Conservation (phyloP, 2,888 invertebrate genomes). For the Drosophila histrio region DNA sequence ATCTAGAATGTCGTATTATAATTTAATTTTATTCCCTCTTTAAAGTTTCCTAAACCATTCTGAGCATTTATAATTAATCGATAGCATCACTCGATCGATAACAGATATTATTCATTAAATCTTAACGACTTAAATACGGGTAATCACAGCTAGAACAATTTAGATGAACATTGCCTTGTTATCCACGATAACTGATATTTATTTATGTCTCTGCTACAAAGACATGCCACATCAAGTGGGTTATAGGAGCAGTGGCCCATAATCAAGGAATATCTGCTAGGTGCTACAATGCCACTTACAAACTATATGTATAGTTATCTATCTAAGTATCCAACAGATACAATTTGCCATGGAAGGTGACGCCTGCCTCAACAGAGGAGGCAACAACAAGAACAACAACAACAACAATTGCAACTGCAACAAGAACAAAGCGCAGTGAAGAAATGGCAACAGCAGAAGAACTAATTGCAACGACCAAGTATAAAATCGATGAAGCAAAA, state of each 20-base stretch:
- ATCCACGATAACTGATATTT: slow-evolving; percentile 25
- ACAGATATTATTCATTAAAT: background rate
- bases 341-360: slow-evolving; percentile 34
- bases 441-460: slow-evolving; percentile 42
- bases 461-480: slow-evolving; percentile 80
- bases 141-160: slow-evolving; percentile 3
- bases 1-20: no score
- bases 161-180: slow-evolving; percentile 8
- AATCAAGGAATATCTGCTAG: slow-evolving; percentile 59
- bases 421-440: slow-evolving; percentile 34
- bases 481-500: slow-evolving; percentile 75
- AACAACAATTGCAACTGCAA: slow-evolving; percentile 28
- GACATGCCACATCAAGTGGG: slow-evolving; percentile 12
- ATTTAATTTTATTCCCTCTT: no score
- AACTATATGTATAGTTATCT: background rate
- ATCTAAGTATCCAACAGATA: slow-evolving; percentile 26
- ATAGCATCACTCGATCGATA: slow-evolving; percentile 1
- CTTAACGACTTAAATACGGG: background rate
- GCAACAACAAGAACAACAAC: slow-evolving; percentile 36
- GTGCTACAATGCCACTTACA: slow-evolving; percentile 40
- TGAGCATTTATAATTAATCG: background rate
- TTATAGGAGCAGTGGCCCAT: slow-evolving; percentile 19
- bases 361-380: slow-evolving; percentile 52
- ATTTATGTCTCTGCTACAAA: slow-evolving; percentile 22
- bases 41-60: no score